Evolutionary conservation across 2,113 vertebrate genomes (phyloP).

Genomic region (Aix galericulata): DNA sequence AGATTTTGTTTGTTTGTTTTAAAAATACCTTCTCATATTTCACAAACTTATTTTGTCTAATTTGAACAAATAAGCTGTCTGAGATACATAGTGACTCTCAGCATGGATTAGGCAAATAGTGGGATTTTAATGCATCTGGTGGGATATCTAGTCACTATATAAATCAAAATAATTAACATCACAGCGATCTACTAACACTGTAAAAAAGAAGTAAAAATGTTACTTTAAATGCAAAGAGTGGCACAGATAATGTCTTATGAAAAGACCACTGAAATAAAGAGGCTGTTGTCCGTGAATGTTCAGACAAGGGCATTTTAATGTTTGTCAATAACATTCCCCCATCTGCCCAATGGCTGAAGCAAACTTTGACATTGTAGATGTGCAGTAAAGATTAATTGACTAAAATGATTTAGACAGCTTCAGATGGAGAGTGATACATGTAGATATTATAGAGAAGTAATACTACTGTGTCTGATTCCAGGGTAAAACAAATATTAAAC

Average conservation of each 20-base stretch:
- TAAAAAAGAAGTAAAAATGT: background rate
- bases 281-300: background rate
- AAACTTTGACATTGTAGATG: background rate
- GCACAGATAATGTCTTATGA: background rate
- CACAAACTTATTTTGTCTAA: background rate
- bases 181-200: background rate
- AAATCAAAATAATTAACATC: conserved; percentile 19
- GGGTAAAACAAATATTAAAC: background rate
- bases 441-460: background rate
- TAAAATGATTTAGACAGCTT: background rate
- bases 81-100: background rate
- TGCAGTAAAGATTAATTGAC: background rate
- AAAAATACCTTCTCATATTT: background rate
- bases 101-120: background rate
- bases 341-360: background rate
- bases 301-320: background rate
- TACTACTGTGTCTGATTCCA: background rate
- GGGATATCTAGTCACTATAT: background rate
- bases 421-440: background rate
- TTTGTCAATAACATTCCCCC: background rate
- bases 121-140: background rate
- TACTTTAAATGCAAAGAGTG: background rate
- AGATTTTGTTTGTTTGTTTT: background rate
- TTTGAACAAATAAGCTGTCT: background rate
- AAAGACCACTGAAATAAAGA: background rate